Percentiles rank a stretch among this genome's conserved stretches.
These are phyloP conservation scores for Alectoris magna DNA, from an alignment of 2,797 vertebrate genomes.

Conservation along the genomic window DNA sequence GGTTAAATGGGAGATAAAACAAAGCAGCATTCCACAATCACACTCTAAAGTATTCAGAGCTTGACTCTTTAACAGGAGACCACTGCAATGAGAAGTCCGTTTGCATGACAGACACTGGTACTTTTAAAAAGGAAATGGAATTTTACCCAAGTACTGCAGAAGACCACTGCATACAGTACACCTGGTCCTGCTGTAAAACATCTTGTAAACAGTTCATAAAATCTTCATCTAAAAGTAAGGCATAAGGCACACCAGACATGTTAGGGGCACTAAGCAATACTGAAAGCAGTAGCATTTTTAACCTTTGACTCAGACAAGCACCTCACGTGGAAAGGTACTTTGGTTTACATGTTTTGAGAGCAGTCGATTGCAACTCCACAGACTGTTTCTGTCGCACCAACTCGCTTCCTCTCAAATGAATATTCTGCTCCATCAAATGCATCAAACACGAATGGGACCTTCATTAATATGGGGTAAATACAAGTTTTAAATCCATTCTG, in stretches of 20 bases:
- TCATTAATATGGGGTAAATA: conserved; percentile 54
- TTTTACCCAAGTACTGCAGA: conserved; percentile 78
- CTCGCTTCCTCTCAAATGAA: conserved; percentile 42
- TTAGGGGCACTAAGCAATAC: conserved; percentile 79
- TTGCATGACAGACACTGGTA: conserved; percentile 56
- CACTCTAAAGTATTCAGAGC: conserved; percentile 70
- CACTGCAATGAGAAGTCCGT: conserved; percentile 52
- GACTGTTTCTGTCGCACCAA: conserved; percentile 24
- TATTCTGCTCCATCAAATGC: conserved; percentile 55
- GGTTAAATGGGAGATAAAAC: conserved; percentile 59
- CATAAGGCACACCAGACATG: conserved; percentile 86
- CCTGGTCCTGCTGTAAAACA: conserved; percentile 80
- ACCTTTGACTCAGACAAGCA: conserved; percentile 70
- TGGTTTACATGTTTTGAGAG: conserved; percentile 67
- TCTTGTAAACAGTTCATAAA: conserved; percentile 84
- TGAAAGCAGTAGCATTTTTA: conserved; percentile 67
- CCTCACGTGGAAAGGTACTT: conserved; percentile 75
- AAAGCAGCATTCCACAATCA: conserved; percentile 76
- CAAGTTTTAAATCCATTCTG: conserved; percentile 46
- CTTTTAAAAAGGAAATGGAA: conserved; percentile 74
- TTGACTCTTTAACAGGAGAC: conserved; percentile 69
- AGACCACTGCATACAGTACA: conserved; percentile 75
- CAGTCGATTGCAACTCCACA: conserved; percentile 52
- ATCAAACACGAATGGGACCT: conserved; percentile 46
- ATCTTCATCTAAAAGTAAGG: conserved; percentile 82